These are phyloP conservation scores for Caenorhabditis virilis DNA, from an alignment of 2,888 invertebrate genomes.

Conservation along the genomic window DNA sequence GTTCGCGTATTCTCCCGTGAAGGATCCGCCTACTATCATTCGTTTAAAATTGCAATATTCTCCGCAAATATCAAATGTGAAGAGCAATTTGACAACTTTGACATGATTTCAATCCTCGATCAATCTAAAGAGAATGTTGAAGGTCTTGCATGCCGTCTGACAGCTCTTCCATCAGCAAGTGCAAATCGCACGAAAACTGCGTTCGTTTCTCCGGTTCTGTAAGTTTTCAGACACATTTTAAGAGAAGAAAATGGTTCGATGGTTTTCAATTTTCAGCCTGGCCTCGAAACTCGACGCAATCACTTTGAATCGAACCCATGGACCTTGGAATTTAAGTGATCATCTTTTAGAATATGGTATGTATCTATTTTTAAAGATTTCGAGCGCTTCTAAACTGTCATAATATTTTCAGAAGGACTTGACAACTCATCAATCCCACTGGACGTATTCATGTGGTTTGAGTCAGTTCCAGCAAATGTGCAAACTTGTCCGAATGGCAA, in stretches of 20 bases:
- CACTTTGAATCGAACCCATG: constrained; percentile 39
- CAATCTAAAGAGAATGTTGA: constrained; percentile 28
- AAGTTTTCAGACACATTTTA: constrained; percentile 1
- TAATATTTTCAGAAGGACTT: constrained; percentile 34
- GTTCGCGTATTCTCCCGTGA: constrained; percentile 67
- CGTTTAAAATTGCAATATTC: constrained; percentile 61
- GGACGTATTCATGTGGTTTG: constrained; percentile 65
- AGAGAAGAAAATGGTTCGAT: not conserved
- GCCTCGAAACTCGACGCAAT: constrained; percentile 51
- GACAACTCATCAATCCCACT: constrained; percentile 50
- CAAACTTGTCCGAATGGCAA: constrained; percentile 73
- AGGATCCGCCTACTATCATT: constrained; percentile 65
- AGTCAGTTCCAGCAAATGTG: constrained; percentile 25
- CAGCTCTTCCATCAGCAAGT: constrained; percentile 53
- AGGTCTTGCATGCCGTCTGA: constrained; percentile 58
- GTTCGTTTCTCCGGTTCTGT: constrained; percentile 54
- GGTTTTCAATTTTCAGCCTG: constrained; percentile 39
- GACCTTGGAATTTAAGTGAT: constrained; percentile 52
- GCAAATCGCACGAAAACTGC: constrained; percentile 40
- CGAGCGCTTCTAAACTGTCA: too few relatives aligned
- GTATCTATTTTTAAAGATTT: constrained; percentile 9
- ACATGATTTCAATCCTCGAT: constrained; percentile 19
- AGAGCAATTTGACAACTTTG: constrained; percentile 43
- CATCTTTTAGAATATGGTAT: constrained; percentile 64
- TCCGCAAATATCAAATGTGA: constrained; percentile 48